Percentiles rank a stretch among this genome's conserved stretches.
phyloP scores from a whole-genome alignment of 2,888 invertebrate genomes.

The Agonopterix subpropinquella region DNA sequence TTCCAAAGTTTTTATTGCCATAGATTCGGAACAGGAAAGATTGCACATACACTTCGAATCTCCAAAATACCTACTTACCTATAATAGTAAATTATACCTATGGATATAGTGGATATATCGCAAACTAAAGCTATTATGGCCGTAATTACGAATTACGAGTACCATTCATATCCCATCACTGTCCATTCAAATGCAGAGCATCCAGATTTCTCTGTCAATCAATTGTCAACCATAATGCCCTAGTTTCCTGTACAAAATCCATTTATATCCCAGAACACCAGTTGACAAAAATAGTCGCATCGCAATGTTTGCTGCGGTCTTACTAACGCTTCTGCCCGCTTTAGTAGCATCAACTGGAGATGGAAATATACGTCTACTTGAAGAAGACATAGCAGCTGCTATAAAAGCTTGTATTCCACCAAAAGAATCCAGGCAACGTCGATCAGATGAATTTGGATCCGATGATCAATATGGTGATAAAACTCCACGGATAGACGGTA shows the following conservation, averaged over 20 bases:
- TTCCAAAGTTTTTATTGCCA: too few relatives aligned
- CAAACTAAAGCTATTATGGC: too few relatives aligned
- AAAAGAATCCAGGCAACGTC: constrained; percentile 11
- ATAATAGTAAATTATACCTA: too few relatives aligned
- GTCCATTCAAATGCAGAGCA: constrained; percentile 1
- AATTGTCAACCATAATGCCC: constrained; percentile 38
- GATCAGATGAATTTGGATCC: constrained; percentile 20
- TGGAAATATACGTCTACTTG: constrained; percentile 58
- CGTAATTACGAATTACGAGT: too few relatives aligned
- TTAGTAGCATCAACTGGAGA: constrained; percentile 41
- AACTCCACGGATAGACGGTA: constrained; percentile 39
- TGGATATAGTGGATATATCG: too few relatives aligned
- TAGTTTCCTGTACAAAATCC: constrained; percentile 37
- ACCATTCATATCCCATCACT: constrained; percentile 5
- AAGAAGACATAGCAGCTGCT: constrained; percentile 56
- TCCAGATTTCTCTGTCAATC: constrained; percentile 23
- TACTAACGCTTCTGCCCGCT: constrained; percentile 34
- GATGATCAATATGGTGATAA: constrained; percentile 26
- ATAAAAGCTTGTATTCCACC: constrained; percentile 38
- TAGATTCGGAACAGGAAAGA: too few relatives aligned
- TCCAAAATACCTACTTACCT: too few relatives aligned
- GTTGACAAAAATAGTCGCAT: constrained; percentile 11
- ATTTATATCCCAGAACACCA: constrained; percentile 28
- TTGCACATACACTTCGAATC: too few relatives aligned
- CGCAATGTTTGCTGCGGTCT: constrained; percentile 32